Evolutionary conservation across 2,888 invertebrate species (phyloP).

Genomic region (Hofmannophila pseudospretella): DNA sequence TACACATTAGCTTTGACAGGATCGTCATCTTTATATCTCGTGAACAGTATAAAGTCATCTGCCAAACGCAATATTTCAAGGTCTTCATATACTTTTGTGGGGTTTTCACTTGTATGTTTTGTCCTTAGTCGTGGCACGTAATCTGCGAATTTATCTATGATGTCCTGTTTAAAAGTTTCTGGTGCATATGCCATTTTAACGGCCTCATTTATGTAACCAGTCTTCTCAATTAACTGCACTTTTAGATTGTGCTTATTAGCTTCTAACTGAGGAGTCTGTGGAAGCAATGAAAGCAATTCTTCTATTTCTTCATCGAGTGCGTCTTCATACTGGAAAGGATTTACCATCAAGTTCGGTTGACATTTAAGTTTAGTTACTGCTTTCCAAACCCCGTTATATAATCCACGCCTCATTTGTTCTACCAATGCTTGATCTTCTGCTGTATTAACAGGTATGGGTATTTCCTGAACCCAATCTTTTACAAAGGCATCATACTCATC

Average conservation of each 20-base stretch:
- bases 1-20: constrained; percentile 36
- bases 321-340: constrained; percentile 46
- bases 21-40: constrained; percentile 37
- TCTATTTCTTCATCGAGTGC: constrained; percentile 52
- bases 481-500: constrained; percentile 36
- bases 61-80: constrained; percentile 35
- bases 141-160: constrained; percentile 33
- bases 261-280: constrained; percentile 36
- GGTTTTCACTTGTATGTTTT: constrained; percentile 15
- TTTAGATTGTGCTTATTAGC: constrained; percentile 35
- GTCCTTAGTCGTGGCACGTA: constrained; percentile 25
- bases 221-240: constrained; percentile 40
- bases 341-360: constrained; percentile 31
- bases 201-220: constrained; percentile 29
- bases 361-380: constrained; percentile 41
- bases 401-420: constrained; percentile 33
- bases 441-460: constrained; percentile 32
- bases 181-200: constrained; percentile 23
- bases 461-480: constrained; percentile 38
- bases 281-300: constrained; percentile 37
- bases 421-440: constrained; percentile 24
- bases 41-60: constrained; percentile 42
- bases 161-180: constrained; percentile 37
- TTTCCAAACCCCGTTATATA: constrained; percentile 48
- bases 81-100: constrained; percentile 32